Evolutionary conservation across 1,140 invertebrate species (phyloP).

Genomic region (Drosophila sucinea): DNA sequence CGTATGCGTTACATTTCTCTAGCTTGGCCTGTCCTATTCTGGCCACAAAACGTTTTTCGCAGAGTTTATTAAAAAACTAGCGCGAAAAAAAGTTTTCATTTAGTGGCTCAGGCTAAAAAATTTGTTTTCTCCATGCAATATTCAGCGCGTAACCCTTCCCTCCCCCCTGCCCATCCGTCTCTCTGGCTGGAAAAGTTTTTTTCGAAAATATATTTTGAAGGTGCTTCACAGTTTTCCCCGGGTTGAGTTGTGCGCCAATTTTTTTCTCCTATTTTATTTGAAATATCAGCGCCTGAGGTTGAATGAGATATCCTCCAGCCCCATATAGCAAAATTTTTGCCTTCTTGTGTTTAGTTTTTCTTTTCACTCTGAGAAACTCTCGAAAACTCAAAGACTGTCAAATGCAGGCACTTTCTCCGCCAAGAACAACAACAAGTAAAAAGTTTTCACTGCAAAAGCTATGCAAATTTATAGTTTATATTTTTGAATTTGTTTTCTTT

Average conservation of each 20-base stretch:
- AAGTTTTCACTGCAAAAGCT: constrained; percentile 34
- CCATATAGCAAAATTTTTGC: constrained; percentile 15
- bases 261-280: constrained; percentile 16
- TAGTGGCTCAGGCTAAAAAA: constrained; percentile 16
- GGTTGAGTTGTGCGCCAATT: constrained; percentile 9
- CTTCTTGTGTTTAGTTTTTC: constrained; percentile 8
- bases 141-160: constrained; percentile 23
- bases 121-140: constrained; percentile 25
- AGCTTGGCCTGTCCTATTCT: not conserved
- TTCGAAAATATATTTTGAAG: constrained; percentile 19
- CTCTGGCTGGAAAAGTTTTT: constrained; percentile 37
- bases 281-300: constrained; percentile 43
- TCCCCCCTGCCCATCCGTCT: not conserved
- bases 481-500: constrained; percentile 15
- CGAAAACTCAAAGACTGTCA: constrained; percentile 48
- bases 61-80: constrained; percentile 48
- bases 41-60: constrained; percentile 12
- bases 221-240: constrained; percentile 40
- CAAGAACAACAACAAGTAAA: not conserved
- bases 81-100: constrained; percentile 39
- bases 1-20: constrained; percentile 50
- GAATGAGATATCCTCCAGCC: constrained; percentile 32
- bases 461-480: constrained; percentile 40
- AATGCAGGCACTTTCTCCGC: constrained; percentile 18
- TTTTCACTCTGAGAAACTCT: not conserved